Conservation (phyloP, 2,113 vertebrate species). For the Terrapene triunguis region DNA sequence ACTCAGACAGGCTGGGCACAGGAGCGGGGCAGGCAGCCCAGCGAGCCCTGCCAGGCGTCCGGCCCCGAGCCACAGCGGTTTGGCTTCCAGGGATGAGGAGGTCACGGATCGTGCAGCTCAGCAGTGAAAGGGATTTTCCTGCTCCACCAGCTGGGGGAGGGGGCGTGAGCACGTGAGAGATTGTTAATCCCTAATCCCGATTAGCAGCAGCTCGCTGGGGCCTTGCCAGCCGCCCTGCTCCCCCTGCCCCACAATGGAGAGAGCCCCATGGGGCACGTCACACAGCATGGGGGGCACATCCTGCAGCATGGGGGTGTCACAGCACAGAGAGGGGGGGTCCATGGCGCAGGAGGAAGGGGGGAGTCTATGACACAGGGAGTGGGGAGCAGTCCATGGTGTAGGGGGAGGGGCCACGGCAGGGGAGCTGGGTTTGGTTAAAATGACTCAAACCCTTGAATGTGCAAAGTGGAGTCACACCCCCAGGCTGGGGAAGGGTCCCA, state of each 20-base stretch:
- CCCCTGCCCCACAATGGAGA: fast-evolving
- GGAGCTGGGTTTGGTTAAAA: no score
- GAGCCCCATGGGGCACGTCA: background rate
- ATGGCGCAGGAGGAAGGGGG: no score
- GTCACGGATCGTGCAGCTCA: background rate
- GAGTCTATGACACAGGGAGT: no score
- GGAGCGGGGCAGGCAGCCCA: background rate
- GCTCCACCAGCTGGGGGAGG: conserved; percentile 49
- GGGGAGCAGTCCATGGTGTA: no score
- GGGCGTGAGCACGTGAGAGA: conserved; percentile 64
- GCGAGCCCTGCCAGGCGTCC: background rate
- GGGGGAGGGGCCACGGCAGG: no score
- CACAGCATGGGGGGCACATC: no score
- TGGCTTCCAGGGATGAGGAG: background rate
- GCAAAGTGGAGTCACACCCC: no score
- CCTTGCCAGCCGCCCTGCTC: background rate
- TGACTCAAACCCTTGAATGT: no score
- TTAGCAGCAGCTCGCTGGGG: conserved; percentile 53
- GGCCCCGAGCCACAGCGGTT: background rate
- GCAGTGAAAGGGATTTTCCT: conserved; percentile 67
- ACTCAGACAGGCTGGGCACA: background rate
- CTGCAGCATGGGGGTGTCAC: no score
- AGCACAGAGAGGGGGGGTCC: no score
- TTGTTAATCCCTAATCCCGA: conserved; percentile 74
- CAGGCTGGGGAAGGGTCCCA: no score